Percentiles rank a stretch among this genome's conserved stretches.
Evolutionary conservation across 2,113 vertebrate genomes (phyloP).

Genomic region (Gobiocypris rarus): DNA sequence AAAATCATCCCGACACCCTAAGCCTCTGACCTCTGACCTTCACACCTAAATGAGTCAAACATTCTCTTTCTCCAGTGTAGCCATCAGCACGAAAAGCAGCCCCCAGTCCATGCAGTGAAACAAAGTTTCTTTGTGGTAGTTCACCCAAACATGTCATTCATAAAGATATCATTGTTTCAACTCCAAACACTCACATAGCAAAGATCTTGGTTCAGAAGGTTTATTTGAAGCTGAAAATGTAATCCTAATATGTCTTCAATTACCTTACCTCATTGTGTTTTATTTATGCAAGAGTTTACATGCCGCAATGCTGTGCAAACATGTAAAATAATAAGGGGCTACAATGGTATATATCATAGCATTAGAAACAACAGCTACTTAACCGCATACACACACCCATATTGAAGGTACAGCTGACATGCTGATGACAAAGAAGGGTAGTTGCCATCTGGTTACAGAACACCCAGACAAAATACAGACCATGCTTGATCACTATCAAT

Average conservation of each 20-base stretch:
- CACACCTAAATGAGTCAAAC: conserved; percentile 57
- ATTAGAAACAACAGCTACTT: not conserved
- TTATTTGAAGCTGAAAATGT: not conserved
- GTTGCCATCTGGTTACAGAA: not conserved
- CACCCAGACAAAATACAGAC: conserved; percentile 6
- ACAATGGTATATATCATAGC: not conserved
- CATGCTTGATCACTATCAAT: not conserved
- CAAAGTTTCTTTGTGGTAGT: conserved; percentile 55
- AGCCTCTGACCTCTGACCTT: conserved; percentile 50
- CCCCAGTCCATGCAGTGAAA: conserved; percentile 41
- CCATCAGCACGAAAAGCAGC: conserved; percentile 34
- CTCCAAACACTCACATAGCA: conserved; percentile 10
- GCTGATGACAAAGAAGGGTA: not conserved
- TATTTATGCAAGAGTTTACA: not conserved
- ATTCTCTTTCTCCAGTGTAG: conserved; percentile 33
- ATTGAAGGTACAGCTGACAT: not conserved
- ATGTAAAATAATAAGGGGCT: no score
- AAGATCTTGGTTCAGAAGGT: conserved; percentile 16
- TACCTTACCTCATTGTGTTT: not conserved
- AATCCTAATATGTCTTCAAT: conserved; percentile 2
- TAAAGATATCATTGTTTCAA: conserved; percentile 41
- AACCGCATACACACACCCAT: not conserved
- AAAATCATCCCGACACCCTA: conserved; percentile 50
- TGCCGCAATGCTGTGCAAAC: not conserved
- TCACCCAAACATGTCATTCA: conserved; percentile 50